Percentiles rank a stretch among this genome's conserved stretches.
These are phyloP conservation scores for Apteryx mantelli DNA, from an alignment of 2,113 vertebrate species.

Conservation along the genomic window DNA sequence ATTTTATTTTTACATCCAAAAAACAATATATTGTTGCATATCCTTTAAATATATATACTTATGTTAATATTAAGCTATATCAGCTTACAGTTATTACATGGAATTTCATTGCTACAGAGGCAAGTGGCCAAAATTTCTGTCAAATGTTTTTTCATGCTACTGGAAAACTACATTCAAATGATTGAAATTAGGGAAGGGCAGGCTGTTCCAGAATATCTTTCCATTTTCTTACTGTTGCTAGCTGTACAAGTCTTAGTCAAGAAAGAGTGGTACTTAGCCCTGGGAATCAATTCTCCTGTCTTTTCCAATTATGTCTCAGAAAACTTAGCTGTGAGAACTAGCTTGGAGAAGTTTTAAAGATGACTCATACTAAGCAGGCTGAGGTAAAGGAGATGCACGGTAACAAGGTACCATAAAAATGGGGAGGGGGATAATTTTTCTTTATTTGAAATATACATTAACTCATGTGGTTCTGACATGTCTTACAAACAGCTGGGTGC, in stretches of 20 bases:
- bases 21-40: background rate
- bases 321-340: background rate
- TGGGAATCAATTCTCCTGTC: background rate
- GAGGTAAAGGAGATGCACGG: background rate
- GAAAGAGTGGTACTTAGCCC: background rate
- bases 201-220: background rate
- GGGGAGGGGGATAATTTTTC: background rate
- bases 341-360: background rate
- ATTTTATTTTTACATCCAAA: background rate
- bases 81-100: too few relatives aligned
- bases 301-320: background rate
- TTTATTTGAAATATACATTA: background rate
- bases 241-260: background rate
- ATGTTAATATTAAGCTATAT: background rate
- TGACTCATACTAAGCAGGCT: background rate
- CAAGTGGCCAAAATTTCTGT: background rate
- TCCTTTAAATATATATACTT: background rate
- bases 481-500: background rate
- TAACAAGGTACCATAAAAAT: fast-evolving
- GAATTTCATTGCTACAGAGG: background rate
- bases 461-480: background rate
- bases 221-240: background rate
- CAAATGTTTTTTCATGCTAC: background rate
- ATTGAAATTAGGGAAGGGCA: background rate
- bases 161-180: background rate